Base-by-base conservation (phyloP, 2,888 invertebrate species). In the Apoda limacodes region DNA sequence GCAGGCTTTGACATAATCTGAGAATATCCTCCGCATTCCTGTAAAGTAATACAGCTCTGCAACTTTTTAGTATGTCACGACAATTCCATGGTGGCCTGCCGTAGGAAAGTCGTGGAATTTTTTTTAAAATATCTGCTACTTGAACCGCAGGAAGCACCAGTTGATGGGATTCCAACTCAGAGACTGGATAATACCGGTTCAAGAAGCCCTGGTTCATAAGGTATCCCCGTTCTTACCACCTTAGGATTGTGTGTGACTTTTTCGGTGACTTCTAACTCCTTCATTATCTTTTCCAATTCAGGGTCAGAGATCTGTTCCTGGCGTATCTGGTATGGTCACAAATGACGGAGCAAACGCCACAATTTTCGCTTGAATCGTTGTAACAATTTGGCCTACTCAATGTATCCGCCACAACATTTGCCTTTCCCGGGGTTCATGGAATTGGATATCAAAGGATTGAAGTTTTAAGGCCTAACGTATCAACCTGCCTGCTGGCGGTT, bases 391-490 rank as follows among this genome's bases (percentile, higher is more conserved):
- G 22, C 9, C 26, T 10, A n/a, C 11, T 11, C 11, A 27, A 15
- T 5, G 22, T 21, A 7, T 28, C 19, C 3, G 28, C 28, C 1
- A 28, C 7, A n/a, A 21, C 28, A 7, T 28, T 28, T 11, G 4
- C 32, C 15, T 39, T 50, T 4, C 68, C 67, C 1, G 53, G 57
- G 4, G 49, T 44, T 30, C 70, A 64, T 7, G 43, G 34, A 7
- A 70, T n/a, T n/a, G n/a, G n/a, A n/a, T n/a, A n/a, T n/a, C n/a
- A n/a, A n/a, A 26, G 13, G 25, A 25, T 26, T 28, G 28, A 13
- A 31, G 13, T 9, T 27, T 25, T 3, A 75, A 30, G 1, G 58
- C 56, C 74, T 72, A 76, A 12, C 69, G 34, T 1, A 62, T 61
- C 1, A 80, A 38, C 21, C 72, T 34, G 13, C 66, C 65, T 4